Conservation (phyloP, 2,797 vertebrate species). For the Taeniopygia guttata region DNA sequence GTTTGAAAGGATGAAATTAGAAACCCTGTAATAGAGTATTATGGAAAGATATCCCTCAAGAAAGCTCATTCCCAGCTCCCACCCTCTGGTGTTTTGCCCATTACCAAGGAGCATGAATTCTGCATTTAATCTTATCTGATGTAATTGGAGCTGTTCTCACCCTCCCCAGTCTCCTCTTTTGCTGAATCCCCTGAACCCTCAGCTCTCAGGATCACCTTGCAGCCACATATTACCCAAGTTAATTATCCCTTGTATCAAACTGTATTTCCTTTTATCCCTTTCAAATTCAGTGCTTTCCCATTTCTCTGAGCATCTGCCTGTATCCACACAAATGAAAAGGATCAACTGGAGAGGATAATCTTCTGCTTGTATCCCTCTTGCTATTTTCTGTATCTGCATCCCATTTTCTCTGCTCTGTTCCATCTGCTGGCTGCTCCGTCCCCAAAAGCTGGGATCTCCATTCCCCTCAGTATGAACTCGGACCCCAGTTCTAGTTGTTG, state of each 20-base stretch:
- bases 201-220: not conserved
- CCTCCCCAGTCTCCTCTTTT: not conserved
- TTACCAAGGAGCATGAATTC: not conserved
- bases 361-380: not conserved
- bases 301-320: not conserved
- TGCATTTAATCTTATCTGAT: not conserved
- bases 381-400: not conserved
- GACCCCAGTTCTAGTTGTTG: not conserved
- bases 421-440: not conserved
- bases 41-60: not conserved
- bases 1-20: conserved; percentile 6
- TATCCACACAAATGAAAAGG: not conserved
- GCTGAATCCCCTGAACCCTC: not conserved
- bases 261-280: not conserved
- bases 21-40: not conserved
- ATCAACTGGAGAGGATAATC: conserved; percentile 1
- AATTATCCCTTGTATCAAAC: not conserved
- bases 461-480: not conserved
- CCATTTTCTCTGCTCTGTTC: not conserved
- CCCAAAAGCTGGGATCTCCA: not conserved
- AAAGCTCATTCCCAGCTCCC: not conserved
- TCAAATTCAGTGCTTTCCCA: not conserved
- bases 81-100: not conserved
- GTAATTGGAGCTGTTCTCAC: not conserved
- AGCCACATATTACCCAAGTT: not conserved